Conservation (phyloP, 1,140 invertebrate genomes). For the Pararge aegeria region DNA sequence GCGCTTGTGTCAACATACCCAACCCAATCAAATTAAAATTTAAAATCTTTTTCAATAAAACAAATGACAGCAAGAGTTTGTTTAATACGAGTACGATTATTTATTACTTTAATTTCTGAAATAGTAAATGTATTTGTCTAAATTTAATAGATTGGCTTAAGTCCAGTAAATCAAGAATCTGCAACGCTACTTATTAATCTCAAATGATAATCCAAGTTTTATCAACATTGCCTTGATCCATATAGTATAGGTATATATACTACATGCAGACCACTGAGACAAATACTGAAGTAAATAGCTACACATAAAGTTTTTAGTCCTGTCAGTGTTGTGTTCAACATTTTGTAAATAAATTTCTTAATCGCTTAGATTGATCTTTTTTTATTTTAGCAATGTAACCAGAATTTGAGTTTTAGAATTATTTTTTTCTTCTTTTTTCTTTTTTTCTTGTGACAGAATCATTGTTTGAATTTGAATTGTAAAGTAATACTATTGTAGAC, state of each 20-base stretch:
- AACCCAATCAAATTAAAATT: neutral
- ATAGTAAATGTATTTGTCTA: neutral
- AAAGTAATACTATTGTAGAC: too few species aligned
- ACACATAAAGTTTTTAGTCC: too few species aligned
- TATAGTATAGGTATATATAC: neutral
- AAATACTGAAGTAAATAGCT: too few species aligned
- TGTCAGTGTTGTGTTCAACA: too few species aligned
- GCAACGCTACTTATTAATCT: neutral
- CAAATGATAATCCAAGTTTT: neutral
- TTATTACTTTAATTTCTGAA: neutral
- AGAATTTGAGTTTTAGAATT: too few species aligned
- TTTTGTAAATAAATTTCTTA: too few species aligned
- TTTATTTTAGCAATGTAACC: too few species aligned
- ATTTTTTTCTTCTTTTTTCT: too few species aligned
- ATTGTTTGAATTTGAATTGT: too few species aligned
- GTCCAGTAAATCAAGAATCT: constrained; percentile 9
- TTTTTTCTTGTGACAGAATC: too few species aligned
- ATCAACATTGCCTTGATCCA: neutral
- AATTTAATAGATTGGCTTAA: constrained; percentile 19
- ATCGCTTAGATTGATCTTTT: too few species aligned
- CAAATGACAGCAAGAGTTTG: neutral
- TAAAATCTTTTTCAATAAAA: neutral
- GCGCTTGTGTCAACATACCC: neutral
- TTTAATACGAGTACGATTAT: neutral
- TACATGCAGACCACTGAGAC: neutral